Conservation (phyloP, 2,888 invertebrate species). For the Cheilosia grossa region DNA sequence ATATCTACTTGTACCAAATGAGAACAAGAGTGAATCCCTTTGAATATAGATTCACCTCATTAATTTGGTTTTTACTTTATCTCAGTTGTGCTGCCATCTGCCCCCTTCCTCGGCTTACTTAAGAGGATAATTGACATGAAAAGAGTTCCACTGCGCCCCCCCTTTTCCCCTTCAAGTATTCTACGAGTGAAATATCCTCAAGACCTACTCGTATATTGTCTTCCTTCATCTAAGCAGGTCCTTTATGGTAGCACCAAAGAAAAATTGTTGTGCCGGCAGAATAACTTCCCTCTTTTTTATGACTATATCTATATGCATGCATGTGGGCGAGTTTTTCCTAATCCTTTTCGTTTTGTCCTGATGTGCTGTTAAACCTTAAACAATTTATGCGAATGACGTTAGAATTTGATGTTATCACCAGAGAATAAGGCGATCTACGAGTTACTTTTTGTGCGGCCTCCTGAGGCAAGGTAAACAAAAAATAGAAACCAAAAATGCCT, state of each 20-base stretch:
- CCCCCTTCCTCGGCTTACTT: constrained; percentile 20
- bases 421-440: constrained; percentile 45
- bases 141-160: constrained; percentile 32
- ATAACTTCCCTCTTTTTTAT: constrained; percentile 15
- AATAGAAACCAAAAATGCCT: constrained; percentile 23
- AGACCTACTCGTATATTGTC: constrained; percentile 30
- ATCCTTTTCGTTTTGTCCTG: constrained; percentile 60
- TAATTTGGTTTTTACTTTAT: constrained; percentile 63
- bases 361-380: constrained; percentile 46
- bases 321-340: constrained; percentile 18
- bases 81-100: constrained; percentile 11
- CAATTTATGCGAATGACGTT: constrained; percentile 66
- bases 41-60: constrained; percentile 62
- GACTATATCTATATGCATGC: neutral
- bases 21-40: constrained; percentile 57
- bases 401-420: constrained; percentile 66
- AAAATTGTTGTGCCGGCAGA: constrained; percentile 4
- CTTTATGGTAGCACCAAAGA: constrained; percentile 33
- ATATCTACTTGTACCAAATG: constrained; percentile 4
- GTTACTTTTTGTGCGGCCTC: constrained; percentile 23
- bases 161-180: neutral
- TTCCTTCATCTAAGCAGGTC: constrained; percentile 38
- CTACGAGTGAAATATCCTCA: neutral
- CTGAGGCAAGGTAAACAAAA: neutral
- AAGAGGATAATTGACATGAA: constrained; percentile 66